phyloP scores from a whole-genome alignment of 2,797 vertebrate species.

The Scolopax bukidnonensis region DNA sequence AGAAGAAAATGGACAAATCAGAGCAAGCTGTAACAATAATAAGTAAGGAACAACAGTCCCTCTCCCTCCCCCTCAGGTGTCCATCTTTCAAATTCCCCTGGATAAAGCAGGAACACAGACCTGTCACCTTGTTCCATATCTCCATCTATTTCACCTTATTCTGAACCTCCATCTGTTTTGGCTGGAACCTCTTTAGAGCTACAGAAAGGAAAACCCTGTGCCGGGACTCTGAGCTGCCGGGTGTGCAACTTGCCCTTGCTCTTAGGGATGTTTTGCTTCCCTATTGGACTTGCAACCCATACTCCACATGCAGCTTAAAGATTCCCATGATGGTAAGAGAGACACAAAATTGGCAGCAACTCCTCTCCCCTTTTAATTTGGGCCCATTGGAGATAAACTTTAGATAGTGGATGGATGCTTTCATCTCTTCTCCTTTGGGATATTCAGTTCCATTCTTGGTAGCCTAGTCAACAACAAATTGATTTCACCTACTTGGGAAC shows the following conservation, averaged over 20 bases:
- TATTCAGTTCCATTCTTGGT: not conserved
- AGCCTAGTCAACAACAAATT: not conserved
- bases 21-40: not conserved
- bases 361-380: not conserved
- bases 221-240: fast-evolving
- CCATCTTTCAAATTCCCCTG: not conserved
- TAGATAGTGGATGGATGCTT: not conserved
- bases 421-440: not conserved
- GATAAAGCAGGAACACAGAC: not conserved
- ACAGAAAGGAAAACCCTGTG: not conserved
- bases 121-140: not conserved
- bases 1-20: not conserved
- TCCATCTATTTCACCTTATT: not conserved
- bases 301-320: not conserved
- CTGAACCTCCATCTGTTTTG: not conserved
- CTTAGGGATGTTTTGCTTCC: not conserved
- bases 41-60: not conserved
- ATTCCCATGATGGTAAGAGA: not conserved
- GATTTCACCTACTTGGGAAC: not conserved
- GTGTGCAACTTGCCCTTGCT: not conserved
- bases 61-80: not conserved
- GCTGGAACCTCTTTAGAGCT: not conserved
- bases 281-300: not conserved
- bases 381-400: not conserved
- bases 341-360: not conserved